Evolutionary conservation across 2,888 invertebrate genomes (phyloP).

Genomic region (Drosophila basisetae): DNA sequence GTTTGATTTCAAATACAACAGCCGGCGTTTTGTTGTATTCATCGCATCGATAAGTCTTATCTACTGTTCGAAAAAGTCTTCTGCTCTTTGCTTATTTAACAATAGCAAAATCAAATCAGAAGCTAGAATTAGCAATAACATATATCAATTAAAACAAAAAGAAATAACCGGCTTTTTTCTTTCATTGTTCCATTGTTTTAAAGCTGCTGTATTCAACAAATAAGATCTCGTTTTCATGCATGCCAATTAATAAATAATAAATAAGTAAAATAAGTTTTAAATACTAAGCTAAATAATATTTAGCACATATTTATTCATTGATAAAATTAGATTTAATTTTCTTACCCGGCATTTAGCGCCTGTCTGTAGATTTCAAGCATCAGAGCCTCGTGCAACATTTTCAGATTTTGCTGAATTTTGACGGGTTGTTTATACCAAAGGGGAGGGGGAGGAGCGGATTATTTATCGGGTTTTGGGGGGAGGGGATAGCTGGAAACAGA

Average conservation of each 20-base stretch:
- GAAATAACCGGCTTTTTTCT: background rate
- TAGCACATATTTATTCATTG: background rate
- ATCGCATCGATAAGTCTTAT: background rate
- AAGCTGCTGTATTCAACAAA: background rate
- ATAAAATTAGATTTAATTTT: conserved; percentile 10
- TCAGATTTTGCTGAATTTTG: conserved; percentile 81
- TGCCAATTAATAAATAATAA: background rate
- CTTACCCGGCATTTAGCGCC: conserved; percentile 85
- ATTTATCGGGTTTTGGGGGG: background rate
- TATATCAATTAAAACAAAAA: background rate
- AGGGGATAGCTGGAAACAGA: conserved; percentile 8
- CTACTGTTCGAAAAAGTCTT: background rate
- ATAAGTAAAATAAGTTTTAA: background rate
- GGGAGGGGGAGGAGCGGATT: background rate
- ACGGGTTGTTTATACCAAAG: conserved; percentile 26
- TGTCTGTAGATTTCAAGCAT: conserved; percentile 85
- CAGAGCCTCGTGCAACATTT: conserved; percentile 85
- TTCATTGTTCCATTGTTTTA: no score
- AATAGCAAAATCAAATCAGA: background rate
- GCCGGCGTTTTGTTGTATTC: background rate
- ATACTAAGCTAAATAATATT: background rate
- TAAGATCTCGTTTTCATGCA: background rate
- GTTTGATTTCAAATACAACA: background rate
- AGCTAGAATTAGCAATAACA: background rate
- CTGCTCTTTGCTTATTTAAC: background rate